Evolutionary conservation across 2,888 invertebrate species (phyloP).

Genomic region (Sphecodes monilicornis): DNA sequence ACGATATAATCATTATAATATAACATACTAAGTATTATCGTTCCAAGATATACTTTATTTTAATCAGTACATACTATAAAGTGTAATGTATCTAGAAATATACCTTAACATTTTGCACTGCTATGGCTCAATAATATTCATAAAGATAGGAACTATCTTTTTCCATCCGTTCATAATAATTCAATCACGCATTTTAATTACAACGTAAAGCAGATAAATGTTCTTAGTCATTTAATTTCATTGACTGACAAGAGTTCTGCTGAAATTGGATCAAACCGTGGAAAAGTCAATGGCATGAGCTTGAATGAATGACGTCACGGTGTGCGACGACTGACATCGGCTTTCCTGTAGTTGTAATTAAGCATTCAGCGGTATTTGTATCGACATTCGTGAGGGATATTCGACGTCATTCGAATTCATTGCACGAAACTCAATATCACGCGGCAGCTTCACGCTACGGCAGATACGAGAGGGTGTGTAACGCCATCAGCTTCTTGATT

Average conservation of each 20-base stretch:
- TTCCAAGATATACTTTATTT: no score
- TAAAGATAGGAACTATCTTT: no score
- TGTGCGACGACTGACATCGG: neutral
- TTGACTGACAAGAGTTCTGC: neutral
- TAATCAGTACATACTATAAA: no score
- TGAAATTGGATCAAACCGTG: neutral
- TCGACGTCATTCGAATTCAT: constrained; percentile 14
- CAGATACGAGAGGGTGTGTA: constrained; percentile 11
- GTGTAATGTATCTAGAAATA: no score
- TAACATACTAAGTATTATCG: no score
- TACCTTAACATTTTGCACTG: no score
- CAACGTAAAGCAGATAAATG: neutral
- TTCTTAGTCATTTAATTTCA: neutral
- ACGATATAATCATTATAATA: no score
- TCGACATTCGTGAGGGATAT: neutral
- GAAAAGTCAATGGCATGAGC: neutral
- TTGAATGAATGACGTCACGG: neutral
- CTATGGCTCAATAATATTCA: no score
- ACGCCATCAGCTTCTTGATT: constrained; percentile 51
- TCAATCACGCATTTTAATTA: no score
- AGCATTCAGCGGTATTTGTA: neutral
- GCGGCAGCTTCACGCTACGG: neutral
- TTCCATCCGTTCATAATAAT: no score
- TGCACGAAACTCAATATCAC: constrained; percentile 18
- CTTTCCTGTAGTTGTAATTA: neutral